phyloP scores from a whole-genome alignment of 1,140 invertebrate species.

The Latrodectus geometricus region DNA sequence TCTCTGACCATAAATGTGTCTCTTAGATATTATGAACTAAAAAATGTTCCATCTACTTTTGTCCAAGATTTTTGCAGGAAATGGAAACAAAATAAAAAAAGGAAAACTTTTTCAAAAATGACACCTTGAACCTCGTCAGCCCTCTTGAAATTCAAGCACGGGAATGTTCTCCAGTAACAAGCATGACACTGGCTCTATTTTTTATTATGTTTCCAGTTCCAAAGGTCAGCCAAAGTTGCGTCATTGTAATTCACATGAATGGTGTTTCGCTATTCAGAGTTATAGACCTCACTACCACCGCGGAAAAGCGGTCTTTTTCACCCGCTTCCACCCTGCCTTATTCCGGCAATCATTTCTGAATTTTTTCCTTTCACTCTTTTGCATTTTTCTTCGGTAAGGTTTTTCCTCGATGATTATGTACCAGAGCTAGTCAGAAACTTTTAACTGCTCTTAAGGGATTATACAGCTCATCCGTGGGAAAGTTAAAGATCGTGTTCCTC shows the following conservation, averaged over 20 bases:
- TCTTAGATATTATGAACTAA: too few species aligned
- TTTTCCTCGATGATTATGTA: slow-evolving; percentile 8
- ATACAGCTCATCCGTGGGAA: slow-evolving; percentile 24
- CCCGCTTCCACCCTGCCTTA: not conserved
- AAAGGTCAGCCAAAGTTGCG: slow-evolving; percentile 30
- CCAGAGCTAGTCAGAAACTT: not conserved
- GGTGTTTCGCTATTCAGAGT: slow-evolving; percentile 35
- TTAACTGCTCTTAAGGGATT: slow-evolving; percentile 8
- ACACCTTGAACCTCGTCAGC: not conserved
- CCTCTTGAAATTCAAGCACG: slow-evolving; percentile 8
- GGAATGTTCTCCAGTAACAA: slow-evolving; percentile 3
- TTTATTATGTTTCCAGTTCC: slow-evolving; percentile 51
- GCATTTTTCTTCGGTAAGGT: not conserved
- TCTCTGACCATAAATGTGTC: too few species aligned
- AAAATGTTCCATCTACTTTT: not conserved
- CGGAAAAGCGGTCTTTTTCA: slow-evolving; percentile 6
- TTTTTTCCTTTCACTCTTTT: not conserved
- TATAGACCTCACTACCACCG: slow-evolving; percentile 26
- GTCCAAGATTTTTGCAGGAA: not conserved
- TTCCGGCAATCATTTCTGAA: not conserved
- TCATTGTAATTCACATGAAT: slow-evolving; percentile 50
- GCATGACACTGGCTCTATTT: slow-evolving; percentile 18
- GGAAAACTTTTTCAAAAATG: not conserved
- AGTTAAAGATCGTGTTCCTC: not conserved
- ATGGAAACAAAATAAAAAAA: not conserved